Evolutionary conservation across 2,797 vertebrate species (phyloP).

Genomic region (Otolemur crassicaudatus): DNA sequence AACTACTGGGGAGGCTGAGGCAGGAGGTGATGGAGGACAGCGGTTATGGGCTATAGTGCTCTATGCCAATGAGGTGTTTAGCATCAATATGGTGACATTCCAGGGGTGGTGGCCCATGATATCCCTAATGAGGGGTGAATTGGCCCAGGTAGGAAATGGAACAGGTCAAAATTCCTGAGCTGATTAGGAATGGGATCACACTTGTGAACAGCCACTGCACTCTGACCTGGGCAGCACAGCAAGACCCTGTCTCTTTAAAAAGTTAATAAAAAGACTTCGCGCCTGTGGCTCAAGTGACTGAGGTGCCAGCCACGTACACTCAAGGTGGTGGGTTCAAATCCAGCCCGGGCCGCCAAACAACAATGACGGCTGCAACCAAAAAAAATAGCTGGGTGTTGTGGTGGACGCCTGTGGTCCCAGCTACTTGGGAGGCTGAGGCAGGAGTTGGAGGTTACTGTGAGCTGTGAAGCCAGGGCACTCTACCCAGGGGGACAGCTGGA

Average conservation of each 20-base stretch:
- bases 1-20: not conserved
- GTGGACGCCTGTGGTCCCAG: too few relatives aligned
- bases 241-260: not conserved
- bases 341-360: too few relatives aligned
- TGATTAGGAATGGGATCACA: not conserved
- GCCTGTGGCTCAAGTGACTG: too few relatives aligned
- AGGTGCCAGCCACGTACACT: too few relatives aligned
- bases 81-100: not conserved
- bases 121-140: not conserved
- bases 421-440: too few relatives aligned
- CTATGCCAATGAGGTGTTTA: not conserved
- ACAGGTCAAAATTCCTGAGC: not conserved
- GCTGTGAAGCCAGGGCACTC: too few relatives aligned
- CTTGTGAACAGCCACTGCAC: not conserved
- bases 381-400: too few relatives aligned
- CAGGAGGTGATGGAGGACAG: not conserved
- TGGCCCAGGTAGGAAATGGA: not conserved
- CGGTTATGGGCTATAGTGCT: not conserved
- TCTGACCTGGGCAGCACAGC: not conserved
- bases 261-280: not conserved
- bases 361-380: too few relatives aligned
- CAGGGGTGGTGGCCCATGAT: too few relatives aligned
- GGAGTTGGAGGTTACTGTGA: too few relatives aligned
- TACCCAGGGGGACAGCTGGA: too few relatives aligned
- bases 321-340: too few relatives aligned